Conservation (phyloP, 2,113 vertebrate genomes). For the Triplophysa siluroides region DNA sequence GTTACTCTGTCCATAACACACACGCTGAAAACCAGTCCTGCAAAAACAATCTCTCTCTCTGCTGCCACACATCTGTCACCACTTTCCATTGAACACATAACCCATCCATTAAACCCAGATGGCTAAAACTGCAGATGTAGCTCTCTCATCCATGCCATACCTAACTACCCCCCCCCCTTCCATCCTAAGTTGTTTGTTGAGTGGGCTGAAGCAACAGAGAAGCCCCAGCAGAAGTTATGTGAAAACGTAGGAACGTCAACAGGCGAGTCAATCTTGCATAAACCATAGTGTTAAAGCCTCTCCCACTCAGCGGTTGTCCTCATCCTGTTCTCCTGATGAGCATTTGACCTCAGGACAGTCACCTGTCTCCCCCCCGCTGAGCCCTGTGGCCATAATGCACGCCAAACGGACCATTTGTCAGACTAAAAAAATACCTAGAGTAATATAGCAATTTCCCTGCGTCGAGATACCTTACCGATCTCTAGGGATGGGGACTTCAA, state of each 20-base stretch:
- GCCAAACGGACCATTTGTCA: neutral
- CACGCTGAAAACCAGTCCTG: constrained; percentile 66
- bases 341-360: constrained; percentile 38
- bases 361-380: constrained; percentile 39
- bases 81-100: constrained; percentile 73
- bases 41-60: constrained; percentile 66
- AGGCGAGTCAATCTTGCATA: constrained; percentile 50
- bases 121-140: constrained; percentile 72
- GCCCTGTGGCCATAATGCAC: neutral
- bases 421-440: neutral
- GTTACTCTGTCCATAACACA: constrained; percentile 60
- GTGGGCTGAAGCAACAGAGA: constrained; percentile 20
- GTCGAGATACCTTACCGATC: neutral
- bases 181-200: constrained; percentile 31
- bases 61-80: constrained; percentile 59
- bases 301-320: constrained; percentile 26
- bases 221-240: constrained; percentile 9
- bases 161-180: constrained; percentile 28
- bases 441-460: constrained; percentile 4
- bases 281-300: constrained; percentile 51
- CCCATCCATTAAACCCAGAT: constrained; percentile 60
- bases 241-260: constrained; percentile 50
- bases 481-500: neutral
- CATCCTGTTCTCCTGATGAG: constrained; percentile 36
- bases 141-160: neutral